A percentile compares a stretch with the other conserved stretches of the same genome.
Evolutionary conservation across 2,113 vertebrate genomes (phyloP).

Genomic region (Pyxicephalus adspersus): DNA sequence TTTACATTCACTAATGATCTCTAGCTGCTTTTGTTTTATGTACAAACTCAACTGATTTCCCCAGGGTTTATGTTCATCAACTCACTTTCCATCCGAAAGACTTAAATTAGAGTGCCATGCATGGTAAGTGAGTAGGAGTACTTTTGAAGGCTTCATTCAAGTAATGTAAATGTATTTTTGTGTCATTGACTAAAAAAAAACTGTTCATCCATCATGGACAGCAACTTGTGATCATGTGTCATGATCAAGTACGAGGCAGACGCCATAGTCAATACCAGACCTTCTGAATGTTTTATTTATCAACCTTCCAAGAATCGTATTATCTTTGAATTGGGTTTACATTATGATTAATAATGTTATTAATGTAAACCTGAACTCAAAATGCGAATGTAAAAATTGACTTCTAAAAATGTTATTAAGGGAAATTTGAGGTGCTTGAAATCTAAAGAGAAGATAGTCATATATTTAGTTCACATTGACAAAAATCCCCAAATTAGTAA

Average conservation of each 20-base stretch:
- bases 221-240: neutral
- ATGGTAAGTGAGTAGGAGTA: neutral
- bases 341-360: too few species aligned
- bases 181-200: neutral
- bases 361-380: too few species aligned
- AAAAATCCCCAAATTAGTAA: too few species aligned
- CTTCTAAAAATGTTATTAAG: too few species aligned
- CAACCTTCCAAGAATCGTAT: neutral
- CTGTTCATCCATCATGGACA: neutral
- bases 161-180: neutral
- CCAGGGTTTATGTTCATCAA: constrained; percentile 14
- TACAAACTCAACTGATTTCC: constrained; percentile 40
- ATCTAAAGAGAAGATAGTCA: too few species aligned
- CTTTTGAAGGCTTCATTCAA: neutral
- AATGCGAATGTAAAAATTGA: too few species aligned
- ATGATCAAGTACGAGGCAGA: neutral
- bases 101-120: neutral
- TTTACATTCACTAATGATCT: constrained; percentile 30
- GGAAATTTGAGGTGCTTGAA: too few species aligned
- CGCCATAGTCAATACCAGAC: neutral
- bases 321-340: neutral
- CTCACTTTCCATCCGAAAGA: neutral
- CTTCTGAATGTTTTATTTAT: neutral
- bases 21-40: constrained; percentile 34
- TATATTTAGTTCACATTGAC: too few species aligned